Percentiles rank a stretch among this genome's conserved stretches.
These are phyloP conservation scores for Galago senegalensis DNA, from an alignment of 2,797 vertebrate species.

Conservation along the genomic window DNA sequence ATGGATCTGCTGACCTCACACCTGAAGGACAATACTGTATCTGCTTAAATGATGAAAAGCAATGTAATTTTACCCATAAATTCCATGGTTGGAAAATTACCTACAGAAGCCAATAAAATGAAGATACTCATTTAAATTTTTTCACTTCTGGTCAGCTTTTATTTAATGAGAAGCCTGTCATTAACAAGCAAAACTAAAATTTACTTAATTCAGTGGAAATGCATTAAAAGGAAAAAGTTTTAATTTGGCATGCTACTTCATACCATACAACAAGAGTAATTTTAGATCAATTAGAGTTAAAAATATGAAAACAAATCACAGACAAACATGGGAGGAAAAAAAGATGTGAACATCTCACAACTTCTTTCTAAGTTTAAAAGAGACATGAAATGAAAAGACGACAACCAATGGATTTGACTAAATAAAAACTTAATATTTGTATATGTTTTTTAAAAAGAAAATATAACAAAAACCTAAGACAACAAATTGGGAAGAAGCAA, in stretches of 20 bases:
- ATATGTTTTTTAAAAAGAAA: not conserved
- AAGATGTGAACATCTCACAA: not conserved
- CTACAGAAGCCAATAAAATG: conserved; percentile 2
- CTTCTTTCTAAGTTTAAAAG: conserved; percentile 37
- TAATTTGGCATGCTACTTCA: not conserved
- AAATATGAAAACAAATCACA: conserved; percentile 41
- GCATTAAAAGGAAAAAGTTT: not conserved
- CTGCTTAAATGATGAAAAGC: conserved; percentile 70
- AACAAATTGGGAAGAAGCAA: not conserved
- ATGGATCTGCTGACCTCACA: conserved; percentile 74
- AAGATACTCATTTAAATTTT: not conserved
- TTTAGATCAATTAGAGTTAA: not conserved
- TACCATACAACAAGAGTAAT: not conserved
- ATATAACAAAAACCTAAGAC: conserved; percentile 46
- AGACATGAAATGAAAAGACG: conserved; percentile 4
- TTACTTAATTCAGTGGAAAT: conserved; percentile 38
- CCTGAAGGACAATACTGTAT: conserved; percentile 79
- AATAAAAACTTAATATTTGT: not conserved
- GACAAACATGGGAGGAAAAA: not conserved
- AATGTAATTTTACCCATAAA: not conserved
- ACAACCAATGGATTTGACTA: conserved; percentile 10
- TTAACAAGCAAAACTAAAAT: conserved; percentile 57
- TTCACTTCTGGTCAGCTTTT: conserved; percentile 48
- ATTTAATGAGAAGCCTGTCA: conserved; percentile 55
- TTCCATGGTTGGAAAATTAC: conserved; percentile 48